Conservation (phyloP, 2,113 vertebrate genomes). For the Paraplagusia blochii region DNA sequence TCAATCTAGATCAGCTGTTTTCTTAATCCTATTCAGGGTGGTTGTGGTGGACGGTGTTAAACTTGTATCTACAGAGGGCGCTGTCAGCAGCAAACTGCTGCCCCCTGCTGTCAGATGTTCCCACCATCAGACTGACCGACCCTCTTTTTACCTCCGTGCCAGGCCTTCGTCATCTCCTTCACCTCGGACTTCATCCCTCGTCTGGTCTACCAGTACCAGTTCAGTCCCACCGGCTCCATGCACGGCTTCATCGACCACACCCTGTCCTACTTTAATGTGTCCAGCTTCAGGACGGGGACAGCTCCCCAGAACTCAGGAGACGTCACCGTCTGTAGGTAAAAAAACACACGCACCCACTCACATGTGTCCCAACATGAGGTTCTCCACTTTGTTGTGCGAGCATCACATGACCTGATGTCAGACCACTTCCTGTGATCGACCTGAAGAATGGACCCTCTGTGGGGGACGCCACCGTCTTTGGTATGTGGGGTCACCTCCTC, state of each 20-base stretch:
- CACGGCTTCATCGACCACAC: constrained; percentile 96
- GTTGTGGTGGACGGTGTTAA: too few species aligned
- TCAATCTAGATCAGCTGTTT: too few species aligned
- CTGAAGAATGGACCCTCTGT: too few species aligned
- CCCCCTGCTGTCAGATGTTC: too few species aligned
- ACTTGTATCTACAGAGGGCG: too few species aligned
- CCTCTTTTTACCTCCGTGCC: constrained; percentile 2
- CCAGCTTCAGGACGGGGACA: constrained; percentile 84
- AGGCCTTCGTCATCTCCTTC: constrained; percentile 96
- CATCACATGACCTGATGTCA: too few species aligned
- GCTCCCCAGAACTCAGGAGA: constrained; percentile 78
- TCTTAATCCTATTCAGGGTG: too few species aligned
- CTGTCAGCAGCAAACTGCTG: neutral
- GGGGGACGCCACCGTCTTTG: too few species aligned
- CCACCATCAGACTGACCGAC: too few species aligned
- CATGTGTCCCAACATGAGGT: neutral
- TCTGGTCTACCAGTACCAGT: constrained; percentile 92
- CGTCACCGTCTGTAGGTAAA: constrained; percentile 89
- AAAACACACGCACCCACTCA: constrained; percentile 4
- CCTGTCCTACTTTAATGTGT: constrained; percentile 94
- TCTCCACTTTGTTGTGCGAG: too few species aligned
- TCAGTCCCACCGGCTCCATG: constrained; percentile 89
- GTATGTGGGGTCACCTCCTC: too few species aligned
- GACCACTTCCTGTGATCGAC: too few species aligned
- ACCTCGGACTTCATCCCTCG: constrained; percentile 97